Evolutionary conservation across 1,140 invertebrate species (phyloP), one percentile per base, ranked within the genome.

Genomic region (Bombus impatiens): DNA sequence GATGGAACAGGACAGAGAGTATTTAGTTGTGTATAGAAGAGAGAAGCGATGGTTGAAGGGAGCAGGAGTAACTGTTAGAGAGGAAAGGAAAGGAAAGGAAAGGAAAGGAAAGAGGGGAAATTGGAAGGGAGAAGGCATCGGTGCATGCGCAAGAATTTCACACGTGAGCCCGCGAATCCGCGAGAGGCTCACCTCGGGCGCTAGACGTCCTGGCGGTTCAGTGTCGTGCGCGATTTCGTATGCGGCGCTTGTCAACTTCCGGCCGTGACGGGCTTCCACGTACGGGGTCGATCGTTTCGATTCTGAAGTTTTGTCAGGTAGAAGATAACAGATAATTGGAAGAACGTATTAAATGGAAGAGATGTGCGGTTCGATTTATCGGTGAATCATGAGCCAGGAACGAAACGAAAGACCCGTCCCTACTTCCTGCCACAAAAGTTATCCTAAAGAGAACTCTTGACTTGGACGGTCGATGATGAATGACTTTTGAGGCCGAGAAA

Each of bases 161-260:
- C 94, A 95, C 94, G 94, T 95, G 94, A 94, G 93, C 93, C 93
- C 94, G 93, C 93, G 93, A 94, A 94, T 92, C 89, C 89, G 89
- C 92, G 91, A 94, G 92, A 91, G 90, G 89, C 47, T 90, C 82
- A 83, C 87, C 92, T 92, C 89, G 90, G 91, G 88, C 91, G 91
- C 90, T 84, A 92, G 93, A 92, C 91, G 92, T 93, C 91, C 93
- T 91, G 91, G 86, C 88, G 78, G 82, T 91, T 94, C 92, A 94
- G 94, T 94, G 91, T 93, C 92, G 92, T 93, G 93, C 94, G 94
- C 93, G 94, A 91, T 89, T 92, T 86, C 92, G 91, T 92, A 92
- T 92, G 94, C 92, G 93, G 86, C 92, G 92, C 92, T 92, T 81
- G 84, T 65, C 77, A 65, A 78, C 47, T n/a, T 81, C 57, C 59